A percentile compares a stretch with the other conserved stretches of the same genome.
These are phyloP conservation scores for Cyclophora punctaria DNA, from an alignment of 2,888 invertebrate species.

Conservation along the genomic window DNA sequence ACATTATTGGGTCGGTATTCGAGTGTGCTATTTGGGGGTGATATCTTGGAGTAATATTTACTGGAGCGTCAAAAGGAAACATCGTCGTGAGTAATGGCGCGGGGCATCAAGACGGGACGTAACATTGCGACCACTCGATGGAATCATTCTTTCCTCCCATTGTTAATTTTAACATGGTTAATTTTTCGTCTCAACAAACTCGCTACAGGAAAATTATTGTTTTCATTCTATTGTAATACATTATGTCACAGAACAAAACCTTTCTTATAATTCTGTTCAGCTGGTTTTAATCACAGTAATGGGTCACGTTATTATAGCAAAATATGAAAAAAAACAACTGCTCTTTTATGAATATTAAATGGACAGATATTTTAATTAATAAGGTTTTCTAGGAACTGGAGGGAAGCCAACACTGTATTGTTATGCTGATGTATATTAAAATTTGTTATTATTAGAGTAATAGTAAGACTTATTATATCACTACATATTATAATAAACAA, in stretches of 20 bases:
- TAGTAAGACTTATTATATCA: too few species aligned
- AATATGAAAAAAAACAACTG: too few species aligned
- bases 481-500: too few species aligned
- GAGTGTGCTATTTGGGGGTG: slow-evolving; percentile 6
- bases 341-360: too few species aligned
- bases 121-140: slow-evolving; percentile 38
- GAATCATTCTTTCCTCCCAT: slow-evolving; percentile 20
- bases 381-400: too few species aligned
- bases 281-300: too few species aligned
- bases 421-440: too few species aligned
- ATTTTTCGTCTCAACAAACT: slow-evolving; percentile 2
- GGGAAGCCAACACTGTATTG: too few species aligned
- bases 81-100: slow-evolving; percentile 36
- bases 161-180: slow-evolving; percentile 1
- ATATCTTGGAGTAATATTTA: slow-evolving; percentile 40
- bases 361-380: too few species aligned
- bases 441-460: too few species aligned
- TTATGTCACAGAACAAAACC: too few species aligned
- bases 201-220: background rate
- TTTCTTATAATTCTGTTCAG: background rate
- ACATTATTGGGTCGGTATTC: slow-evolving; percentile 9
- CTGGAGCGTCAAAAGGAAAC: slow-evolving; percentile 39
- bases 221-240: background rate
- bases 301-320: too few species aligned
- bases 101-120: slow-evolving; percentile 16